These are phyloP conservation scores for Cromileptes altivelis DNA, from an alignment of 2,113 vertebrate species.

Conservation along the genomic window DNA sequence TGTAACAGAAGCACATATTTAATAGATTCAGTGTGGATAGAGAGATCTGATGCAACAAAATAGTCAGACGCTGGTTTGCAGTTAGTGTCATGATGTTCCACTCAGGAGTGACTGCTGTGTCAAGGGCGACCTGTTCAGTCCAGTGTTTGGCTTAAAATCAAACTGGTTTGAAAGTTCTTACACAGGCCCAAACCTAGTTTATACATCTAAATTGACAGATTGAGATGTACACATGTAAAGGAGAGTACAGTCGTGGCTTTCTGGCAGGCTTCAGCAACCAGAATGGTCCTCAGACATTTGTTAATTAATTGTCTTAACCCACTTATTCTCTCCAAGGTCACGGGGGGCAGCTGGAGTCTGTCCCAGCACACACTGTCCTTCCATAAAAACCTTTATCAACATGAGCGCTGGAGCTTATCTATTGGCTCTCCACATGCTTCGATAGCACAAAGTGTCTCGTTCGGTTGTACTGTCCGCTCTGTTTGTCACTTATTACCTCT, in stretches of 20 bases:
- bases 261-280: background rate
- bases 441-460: background rate
- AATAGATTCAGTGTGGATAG: too few species aligned
- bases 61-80: too few species aligned
- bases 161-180: too few species aligned
- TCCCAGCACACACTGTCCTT: constrained; percentile 32
- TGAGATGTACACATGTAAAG: background rate
- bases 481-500: constrained; percentile 22
- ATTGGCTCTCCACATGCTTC: constrained; percentile 20
- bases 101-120: too few species aligned
- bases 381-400: constrained; percentile 29
- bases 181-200: background rate
- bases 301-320: constrained; percentile 47
- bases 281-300: constrained; percentile 26
- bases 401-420: constrained; percentile 45
- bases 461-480: constrained; percentile 9
- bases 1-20: too few species aligned
- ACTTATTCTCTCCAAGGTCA: constrained; percentile 46
- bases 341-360: constrained; percentile 38
- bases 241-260: background rate
- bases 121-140: too few species aligned
- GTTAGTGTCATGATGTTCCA: too few species aligned
- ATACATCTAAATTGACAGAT: background rate
- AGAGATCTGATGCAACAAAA: too few species aligned
- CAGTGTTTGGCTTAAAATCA: too few species aligned